Evolutionary conservation across 2,888 invertebrate genomes (phyloP), one percentile per base, ranked within the genome.

Genomic region (Parasteatoda lunata): DNA sequence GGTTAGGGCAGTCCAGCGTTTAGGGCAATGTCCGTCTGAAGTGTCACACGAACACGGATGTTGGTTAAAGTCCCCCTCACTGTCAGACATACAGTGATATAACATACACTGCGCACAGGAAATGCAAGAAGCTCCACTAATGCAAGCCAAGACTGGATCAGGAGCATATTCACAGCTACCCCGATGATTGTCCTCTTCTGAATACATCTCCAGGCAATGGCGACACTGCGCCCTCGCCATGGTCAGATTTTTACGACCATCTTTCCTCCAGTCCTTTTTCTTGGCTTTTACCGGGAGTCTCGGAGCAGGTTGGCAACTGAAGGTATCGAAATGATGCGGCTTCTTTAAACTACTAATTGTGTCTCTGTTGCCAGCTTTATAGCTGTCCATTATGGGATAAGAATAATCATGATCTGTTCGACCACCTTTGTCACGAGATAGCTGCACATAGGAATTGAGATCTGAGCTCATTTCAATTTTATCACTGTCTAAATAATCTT

Each of bases 41-140:
- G 72, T 59, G 48, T 93, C 94, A 92, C 96, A 96, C 89, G 95
- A 94, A 93, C 97, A 98, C 8, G 97, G 97, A 91, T 96, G 96
- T 91, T 95, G 94, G 79, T 94, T 94, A 92, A 95, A 96, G 90
- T 97, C 97, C 1, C 97, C 97, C 91, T 97, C 97, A 3, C 96
- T 94, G 92, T 97, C 97, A 89, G 96, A 94, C 94, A 97, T 96
- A 92, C 98, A 98, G 93, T 98, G 97, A 93, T 97, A 98, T 91
- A 97, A 93, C 94, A 97, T 95, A 91, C 97, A 96, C 92, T 95
- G 95, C 30, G 97, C 97, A 92, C 97, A 96, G 90, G 95, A 94
- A 91, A 98, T 95, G 92, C 98, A 97, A 73, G 96, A 95, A 71
- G 96, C 94, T 83, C 94, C 94, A 92, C 97, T 95, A 90, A 98